phyloP scores from a whole-genome alignment of 2,888 invertebrate species.

The Eretmocerus hayati region DNA sequence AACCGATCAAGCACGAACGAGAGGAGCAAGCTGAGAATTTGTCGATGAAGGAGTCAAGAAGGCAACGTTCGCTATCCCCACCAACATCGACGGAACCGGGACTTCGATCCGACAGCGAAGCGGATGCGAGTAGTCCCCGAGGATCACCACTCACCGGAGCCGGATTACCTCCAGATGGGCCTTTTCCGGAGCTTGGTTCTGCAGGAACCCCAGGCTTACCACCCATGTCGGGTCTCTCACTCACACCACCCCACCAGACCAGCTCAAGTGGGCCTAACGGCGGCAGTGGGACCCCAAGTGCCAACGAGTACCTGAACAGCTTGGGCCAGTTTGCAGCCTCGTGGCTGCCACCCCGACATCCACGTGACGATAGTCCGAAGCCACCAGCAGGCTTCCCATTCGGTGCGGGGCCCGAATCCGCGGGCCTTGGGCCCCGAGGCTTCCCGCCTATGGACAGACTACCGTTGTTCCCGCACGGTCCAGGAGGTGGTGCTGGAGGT shows the following conservation, averaged over 20 bases:
- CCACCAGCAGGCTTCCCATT: too few relatives aligned
- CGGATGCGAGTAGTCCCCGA: conserved; percentile 40
- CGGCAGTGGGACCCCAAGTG: too few relatives aligned
- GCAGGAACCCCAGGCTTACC: conserved; percentile 36
- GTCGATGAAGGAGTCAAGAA: conserved; percentile 36
- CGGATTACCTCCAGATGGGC: conserved; percentile 29
- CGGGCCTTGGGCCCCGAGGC: conserved; percentile 24
- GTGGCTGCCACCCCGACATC: conserved; percentile 32
- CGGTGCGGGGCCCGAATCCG: too few relatives aligned
- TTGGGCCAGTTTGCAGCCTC: conserved; percentile 40
- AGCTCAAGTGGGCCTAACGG: too few relatives aligned
- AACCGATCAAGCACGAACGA: conserved; percentile 26
- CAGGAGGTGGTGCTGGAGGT: conserved; percentile 34
- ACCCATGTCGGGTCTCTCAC: conserved; percentile 60
- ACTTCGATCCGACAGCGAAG: conserved; percentile 36
- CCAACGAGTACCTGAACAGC: conserved; percentile 45
- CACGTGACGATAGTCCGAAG: conserved; percentile 38
- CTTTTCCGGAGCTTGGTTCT: conserved; percentile 42
- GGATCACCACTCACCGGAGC: conserved; percentile 37
- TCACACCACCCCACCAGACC: conserved; percentile 69
- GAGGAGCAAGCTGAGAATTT: conserved; percentile 44
- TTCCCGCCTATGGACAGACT: conserved; percentile 38
- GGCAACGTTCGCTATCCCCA: conserved; percentile 34
- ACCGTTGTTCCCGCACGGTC: conserved; percentile 27
- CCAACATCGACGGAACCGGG: conserved; percentile 53